These are phyloP conservation scores for Oncopeltus fasciatus DNA, from an alignment of 1,140 invertebrate species.

Conservation along the genomic window DNA sequence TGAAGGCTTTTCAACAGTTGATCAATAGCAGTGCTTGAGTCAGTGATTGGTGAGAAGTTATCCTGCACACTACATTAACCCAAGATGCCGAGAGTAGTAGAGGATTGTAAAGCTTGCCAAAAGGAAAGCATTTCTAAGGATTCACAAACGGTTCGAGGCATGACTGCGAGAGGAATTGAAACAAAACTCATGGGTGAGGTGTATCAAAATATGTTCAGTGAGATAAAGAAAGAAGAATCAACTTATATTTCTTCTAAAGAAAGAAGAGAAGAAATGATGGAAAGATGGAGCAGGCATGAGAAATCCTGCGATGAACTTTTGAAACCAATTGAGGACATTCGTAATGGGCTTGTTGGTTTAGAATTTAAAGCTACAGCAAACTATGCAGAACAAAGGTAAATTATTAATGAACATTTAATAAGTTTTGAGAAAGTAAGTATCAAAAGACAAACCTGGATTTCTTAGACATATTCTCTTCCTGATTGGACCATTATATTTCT, in stretches of 20 bases:
- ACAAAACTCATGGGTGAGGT: slow-evolving; percentile 16
- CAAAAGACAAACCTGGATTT: too few relatives aligned
- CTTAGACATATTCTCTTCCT: too few relatives aligned
- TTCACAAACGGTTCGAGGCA: not conserved
- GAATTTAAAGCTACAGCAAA: slow-evolving; percentile 1
- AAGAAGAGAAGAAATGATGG: not conserved
- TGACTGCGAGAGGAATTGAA: slow-evolving; percentile 14
- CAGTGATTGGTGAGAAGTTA: too few relatives aligned
- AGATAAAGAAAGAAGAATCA: not conserved
- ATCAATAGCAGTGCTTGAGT: too few relatives aligned
- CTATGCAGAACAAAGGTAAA: slow-evolving; percentile 9
- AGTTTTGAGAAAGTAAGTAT: too few relatives aligned
- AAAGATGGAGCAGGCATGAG: not conserved
- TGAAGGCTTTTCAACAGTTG: too few relatives aligned
- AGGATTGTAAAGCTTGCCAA: too few relatives aligned
- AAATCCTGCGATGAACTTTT: slow-evolving; percentile 3
- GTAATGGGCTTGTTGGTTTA: slow-evolving; percentile 9
- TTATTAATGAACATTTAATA: too few relatives aligned
- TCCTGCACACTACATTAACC: too few relatives aligned
- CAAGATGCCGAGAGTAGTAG: not conserved
- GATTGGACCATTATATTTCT: too few relatives aligned
- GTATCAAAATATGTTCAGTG: slow-evolving; percentile 15
- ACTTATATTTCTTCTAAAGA: not conserved
- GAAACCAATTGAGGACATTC: slow-evolving; percentile 12
- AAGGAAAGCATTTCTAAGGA: not conserved